Base-by-base conservation (phyloP, 64 coral and sea anemone species). In the Hydrozoanthus tunicans region DNA sequence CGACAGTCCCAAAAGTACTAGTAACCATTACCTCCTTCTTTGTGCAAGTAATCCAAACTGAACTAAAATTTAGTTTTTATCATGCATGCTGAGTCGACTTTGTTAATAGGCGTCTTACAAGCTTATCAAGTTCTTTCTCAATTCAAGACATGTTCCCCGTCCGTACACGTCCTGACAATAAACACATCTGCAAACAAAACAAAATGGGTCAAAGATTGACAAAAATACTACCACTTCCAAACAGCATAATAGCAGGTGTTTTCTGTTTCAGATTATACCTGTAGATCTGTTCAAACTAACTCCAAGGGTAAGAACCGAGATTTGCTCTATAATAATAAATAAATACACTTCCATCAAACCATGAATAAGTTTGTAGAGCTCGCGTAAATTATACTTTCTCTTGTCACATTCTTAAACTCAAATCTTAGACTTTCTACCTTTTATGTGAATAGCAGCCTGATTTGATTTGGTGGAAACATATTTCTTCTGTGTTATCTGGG, bases 381-480 rank as follows among this genome's bases (percentile, higher is more conserved):
- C 15, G 20, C 64, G 57, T 9, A 64, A 71, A 15, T 51, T 43
- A 73, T 11, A 17, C 59, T 2, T 7, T 13, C 9, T 65, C 15
- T n/a, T 59, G 17, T 11, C 12, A 8, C 15, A 51, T 86, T 74
- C 55, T 55, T 73, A 59, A 32, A 12, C 51, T 58, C 0, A 88
- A 59, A 17, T 43, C 13, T 58, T 27, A 88, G 55, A 60, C 20
- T 56, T 57, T 25, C 56, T 73, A 74, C 84, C 84, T 88, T 32
- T 59, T 60, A 17, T 6, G 14, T 67, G 17, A 83, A 9, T 13
- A 51, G 15, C n/a, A 64, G 61, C 15, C 51, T 12, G 25, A 51
- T 53, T 9, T 53, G 62, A 9, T 73, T 56, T 88, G 59, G 67
- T 14, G 10, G 52, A 71, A 88, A 61, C 68, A 88, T 88, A 53